Evolutionary conservation across 1,140 invertebrate genomes (phyloP).

Genomic region (Berghia stephanieae): DNA sequence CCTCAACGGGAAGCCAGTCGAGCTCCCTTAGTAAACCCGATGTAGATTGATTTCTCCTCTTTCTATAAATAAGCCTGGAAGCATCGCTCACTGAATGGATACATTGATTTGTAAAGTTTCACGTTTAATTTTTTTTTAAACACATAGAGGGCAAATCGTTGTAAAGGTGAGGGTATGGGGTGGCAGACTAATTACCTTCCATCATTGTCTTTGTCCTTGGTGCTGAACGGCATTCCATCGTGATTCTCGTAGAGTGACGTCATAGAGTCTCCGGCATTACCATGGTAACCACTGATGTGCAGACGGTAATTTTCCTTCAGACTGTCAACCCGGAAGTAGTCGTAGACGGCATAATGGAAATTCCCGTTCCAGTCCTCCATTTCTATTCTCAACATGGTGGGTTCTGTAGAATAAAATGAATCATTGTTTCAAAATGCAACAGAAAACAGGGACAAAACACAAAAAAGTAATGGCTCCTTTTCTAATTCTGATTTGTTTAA

Average conservation of each 20-base stretch:
- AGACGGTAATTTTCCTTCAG: slow-evolving; percentile 76
- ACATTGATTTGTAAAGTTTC: too few relatives aligned
- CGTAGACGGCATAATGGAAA: slow-evolving; percentile 73
- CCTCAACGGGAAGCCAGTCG: too few relatives aligned
- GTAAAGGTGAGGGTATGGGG: too few relatives aligned
- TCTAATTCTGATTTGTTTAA: neutral
- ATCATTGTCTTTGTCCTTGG: slow-evolving; percentile 79
- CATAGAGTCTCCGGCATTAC: slow-evolving; percentile 69
- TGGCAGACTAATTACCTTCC: slow-evolving; percentile 65
- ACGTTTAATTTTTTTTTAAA: too few relatives aligned
- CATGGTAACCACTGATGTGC: slow-evolving; percentile 73
- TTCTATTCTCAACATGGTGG: slow-evolving; percentile 73
- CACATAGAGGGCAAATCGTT: too few relatives aligned
- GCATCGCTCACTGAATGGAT: too few relatives aligned
- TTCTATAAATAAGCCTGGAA: too few relatives aligned
- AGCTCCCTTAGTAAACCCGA: too few relatives aligned
- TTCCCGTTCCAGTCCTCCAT: slow-evolving; percentile 73
- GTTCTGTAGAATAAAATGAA: slow-evolving; percentile 44
- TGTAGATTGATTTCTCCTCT: too few relatives aligned
- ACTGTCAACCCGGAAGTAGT: slow-evolving; percentile 75
- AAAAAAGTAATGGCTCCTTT: neutral
- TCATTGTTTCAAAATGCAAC: neutral
- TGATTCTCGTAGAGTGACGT: slow-evolving; percentile 68
- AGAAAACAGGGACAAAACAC: neutral
- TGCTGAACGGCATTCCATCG: slow-evolving; percentile 76